These are phyloP conservation scores for Chloroclysta siterata DNA, from an alignment of 2,888 invertebrate genomes.

Conservation along the genomic window DNA sequence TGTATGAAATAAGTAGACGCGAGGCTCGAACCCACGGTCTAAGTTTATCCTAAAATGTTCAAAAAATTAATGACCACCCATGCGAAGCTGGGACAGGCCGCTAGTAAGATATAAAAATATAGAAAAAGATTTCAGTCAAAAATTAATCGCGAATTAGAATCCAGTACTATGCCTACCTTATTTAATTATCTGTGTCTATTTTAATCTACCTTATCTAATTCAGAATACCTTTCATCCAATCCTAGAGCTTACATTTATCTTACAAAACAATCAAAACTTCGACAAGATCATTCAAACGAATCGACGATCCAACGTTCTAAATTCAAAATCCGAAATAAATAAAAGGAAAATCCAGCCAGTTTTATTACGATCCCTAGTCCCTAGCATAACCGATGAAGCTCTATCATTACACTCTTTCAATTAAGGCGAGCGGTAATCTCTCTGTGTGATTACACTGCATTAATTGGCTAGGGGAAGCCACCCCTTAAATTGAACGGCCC, in stretches of 20 bases:
- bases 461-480: conserved; percentile 75
- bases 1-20: too few relatives aligned
- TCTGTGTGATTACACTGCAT: conserved; percentile 81
- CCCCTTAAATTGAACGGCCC: conserved; percentile 45
- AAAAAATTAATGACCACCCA: too few relatives aligned
- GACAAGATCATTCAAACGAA: conserved; percentile 10
- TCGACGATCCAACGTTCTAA: conserved; percentile 29
- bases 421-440: conserved; percentile 78
- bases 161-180: too few relatives aligned
- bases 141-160: too few relatives aligned
- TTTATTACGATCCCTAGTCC: conserved; percentile 41
- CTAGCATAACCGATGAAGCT: conserved; percentile 37
- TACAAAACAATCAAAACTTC: conserved; percentile 14
- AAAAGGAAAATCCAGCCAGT: conserved; percentile 39
- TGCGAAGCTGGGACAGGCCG: too few relatives aligned
- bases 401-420: conserved; percentile 75
- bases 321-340: conserved; percentile 41
- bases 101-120: too few relatives aligned
- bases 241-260: not conserved
- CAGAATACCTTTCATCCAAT: conserved; percentile 1
- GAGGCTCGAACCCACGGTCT: too few relatives aligned
- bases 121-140: too few relatives aligned
- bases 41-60: too few relatives aligned
- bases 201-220: not conserved
- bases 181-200: too few relatives aligned